Evolutionary conservation across 2,797 vertebrate species (phyloP).

Genomic region (Thamnophis elegans): DNA sequence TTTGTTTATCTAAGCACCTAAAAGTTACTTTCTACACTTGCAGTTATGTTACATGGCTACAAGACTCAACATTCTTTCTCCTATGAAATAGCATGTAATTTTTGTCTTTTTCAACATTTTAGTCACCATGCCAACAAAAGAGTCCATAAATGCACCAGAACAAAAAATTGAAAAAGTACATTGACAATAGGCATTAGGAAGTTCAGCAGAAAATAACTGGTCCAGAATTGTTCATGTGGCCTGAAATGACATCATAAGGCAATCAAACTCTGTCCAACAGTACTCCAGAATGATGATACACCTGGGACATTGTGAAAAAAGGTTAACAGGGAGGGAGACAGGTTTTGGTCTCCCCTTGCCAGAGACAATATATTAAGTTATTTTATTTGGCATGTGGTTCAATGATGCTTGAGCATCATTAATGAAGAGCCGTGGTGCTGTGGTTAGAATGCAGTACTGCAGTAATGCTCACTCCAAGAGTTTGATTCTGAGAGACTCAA

Average conservation of each 20-base stretch:
- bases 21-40: background rate
- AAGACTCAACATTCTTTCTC: background rate
- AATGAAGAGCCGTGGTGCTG: no score
- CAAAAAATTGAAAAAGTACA: background rate
- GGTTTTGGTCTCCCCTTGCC: background rate
- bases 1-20: background rate
- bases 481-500: no score
- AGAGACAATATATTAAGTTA: background rate
- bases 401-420: background rate
- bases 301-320: background rate
- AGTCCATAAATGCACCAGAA: background rate
- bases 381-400: background rate
- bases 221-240: background rate
- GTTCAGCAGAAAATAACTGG: background rate
- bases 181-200: background rate
- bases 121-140: background rate
- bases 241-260: background rate
- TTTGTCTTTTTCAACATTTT: slow-evolving; percentile 9
- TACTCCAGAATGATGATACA: background rate
- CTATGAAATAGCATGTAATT: background rate
- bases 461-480: no score
- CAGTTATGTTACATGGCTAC: background rate
- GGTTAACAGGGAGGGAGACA: background rate
- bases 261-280: background rate
- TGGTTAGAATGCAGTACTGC: no score